Evolutionary conservation across 2,888 invertebrate genomes (phyloP), one percentile per base, ranked within the genome.

Genomic region (Cheilosia variabilis): DNA sequence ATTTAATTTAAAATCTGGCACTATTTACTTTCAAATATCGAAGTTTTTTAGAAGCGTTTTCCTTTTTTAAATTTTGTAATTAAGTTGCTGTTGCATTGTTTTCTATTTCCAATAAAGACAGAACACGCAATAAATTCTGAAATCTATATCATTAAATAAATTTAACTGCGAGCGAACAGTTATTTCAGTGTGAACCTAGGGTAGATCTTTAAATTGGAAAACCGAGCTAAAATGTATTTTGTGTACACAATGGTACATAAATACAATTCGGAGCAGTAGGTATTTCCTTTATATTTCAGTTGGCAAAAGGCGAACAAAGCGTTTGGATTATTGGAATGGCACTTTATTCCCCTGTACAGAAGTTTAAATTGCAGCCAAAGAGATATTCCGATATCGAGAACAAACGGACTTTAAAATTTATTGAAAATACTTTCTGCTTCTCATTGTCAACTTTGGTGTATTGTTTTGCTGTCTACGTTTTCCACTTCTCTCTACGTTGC

Each of bases 371-470:
- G 83, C 83, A 84, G 75, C 73, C 83, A 79, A 79, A 43, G 53
- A 79, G 83, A 84, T 79, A 75, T 79, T 79, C 75, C 73, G 75
- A 79, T 84, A 84, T 69, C 63, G 75, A 84, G 83, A 84, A 79
- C 79, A 79, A 84, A 71, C 83, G 79, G 79, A 84, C 83, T 84
- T 84, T 79, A 69, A 79, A 84, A 84, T 78, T 69, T 78, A 78
- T 78, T 78, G 78, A 84, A 84, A 79, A 83, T 79, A 79, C 83
- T 79, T 78, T 82, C 68, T 75, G 63, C 69, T 84, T 73, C 68
- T 84, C 63, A 69, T 84, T 78, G 78, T 84, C 83, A 84, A 84
- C 83, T 69, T 79, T 79, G 68, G 79, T 84, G 79, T 75, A 79
- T 84, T 84, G 69, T 79, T 84, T 84, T 79, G 75, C 50, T 77